phyloP scores from a whole-genome alignment of 1,140 invertebrate species.

The Melitaea cinxia region DNA sequence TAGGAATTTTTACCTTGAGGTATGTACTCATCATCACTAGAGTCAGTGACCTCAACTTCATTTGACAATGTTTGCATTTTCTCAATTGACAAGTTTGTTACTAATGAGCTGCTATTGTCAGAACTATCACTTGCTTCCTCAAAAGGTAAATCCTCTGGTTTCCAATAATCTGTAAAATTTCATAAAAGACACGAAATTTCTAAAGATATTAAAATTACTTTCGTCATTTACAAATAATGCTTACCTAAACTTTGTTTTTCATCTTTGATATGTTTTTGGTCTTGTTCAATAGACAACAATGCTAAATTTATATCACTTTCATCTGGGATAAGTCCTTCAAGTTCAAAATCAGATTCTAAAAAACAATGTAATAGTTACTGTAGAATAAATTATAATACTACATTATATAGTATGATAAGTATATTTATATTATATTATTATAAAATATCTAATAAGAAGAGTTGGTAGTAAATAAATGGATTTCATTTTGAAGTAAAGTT shows the following conservation, averaged over 20 bases:
- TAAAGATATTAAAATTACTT: slow-evolving; percentile 6
- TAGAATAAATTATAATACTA: too few relatives aligned
- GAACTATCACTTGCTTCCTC: slow-evolving; percentile 75
- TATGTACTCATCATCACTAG: slow-evolving; percentile 77
- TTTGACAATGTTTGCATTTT: slow-evolving; percentile 65
- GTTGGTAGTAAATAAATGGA: too few relatives aligned
- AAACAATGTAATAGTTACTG: slow-evolving; percentile 8
- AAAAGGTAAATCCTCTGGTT: slow-evolving; percentile 66
- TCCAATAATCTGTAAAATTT: slow-evolving; percentile 66
- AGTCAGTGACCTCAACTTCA: slow-evolving; percentile 69
- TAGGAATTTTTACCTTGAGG: slow-evolving; percentile 51
- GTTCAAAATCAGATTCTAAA: slow-evolving; percentile 69
- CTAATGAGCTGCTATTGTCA: slow-evolving; percentile 72
- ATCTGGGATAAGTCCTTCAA: slow-evolving; percentile 70
- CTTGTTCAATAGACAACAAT: slow-evolving; percentile 65
- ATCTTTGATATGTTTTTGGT: slow-evolving; percentile 54
- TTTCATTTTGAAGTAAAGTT: too few relatives aligned
- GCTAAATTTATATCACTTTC: slow-evolving; percentile 65
- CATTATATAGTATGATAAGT: too few relatives aligned
- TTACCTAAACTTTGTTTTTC: slow-evolving; percentile 71
- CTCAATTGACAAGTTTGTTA: slow-evolving; percentile 70
- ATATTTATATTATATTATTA: too few relatives aligned
- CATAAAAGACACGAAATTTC: slow-evolving; percentile 4
- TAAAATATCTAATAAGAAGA: too few relatives aligned
- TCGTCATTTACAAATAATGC: background rate